phyloP scores from a whole-genome alignment of 2,113 vertebrate species.

The Scophthalmus maximus region DNA sequence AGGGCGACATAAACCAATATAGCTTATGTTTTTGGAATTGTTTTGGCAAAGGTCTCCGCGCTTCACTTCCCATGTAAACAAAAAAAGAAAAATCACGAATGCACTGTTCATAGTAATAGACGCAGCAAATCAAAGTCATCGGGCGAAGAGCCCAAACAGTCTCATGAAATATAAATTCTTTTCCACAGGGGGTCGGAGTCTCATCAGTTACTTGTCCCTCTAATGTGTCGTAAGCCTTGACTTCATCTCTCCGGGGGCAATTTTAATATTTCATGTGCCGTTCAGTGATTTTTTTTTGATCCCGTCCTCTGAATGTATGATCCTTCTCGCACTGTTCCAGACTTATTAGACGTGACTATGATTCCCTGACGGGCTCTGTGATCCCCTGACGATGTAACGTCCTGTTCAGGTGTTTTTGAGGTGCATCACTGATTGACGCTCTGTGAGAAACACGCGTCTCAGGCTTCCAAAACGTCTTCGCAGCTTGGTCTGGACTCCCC shows the following conservation, averaged over 20 bases:
- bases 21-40: no score
- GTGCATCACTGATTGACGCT: not conserved
- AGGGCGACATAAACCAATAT: no score
- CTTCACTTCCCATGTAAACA: no score
- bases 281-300: slow-evolving; percentile 2
- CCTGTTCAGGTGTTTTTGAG: not conserved
- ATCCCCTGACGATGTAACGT: not conserved
- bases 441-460: not conserved
- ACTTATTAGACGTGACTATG: not conserved
- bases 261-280: slow-evolving; percentile 19
- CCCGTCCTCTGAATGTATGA: not conserved
- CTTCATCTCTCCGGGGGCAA: slow-evolving; percentile 6
- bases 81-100: no score
- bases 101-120: no score
- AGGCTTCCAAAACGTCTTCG: not conserved
- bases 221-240: not conserved
- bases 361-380: not conserved
- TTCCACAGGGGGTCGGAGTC: not conserved
- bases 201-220: not conserved
- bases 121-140: no score
- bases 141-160: not conserved
- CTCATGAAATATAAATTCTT: not conserved
- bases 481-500: no score
- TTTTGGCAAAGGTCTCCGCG: no score
- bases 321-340: not conserved